Conservation (phyloP, 2,797 vertebrate genomes). For the Oreochromis mossambicus region DNA sequence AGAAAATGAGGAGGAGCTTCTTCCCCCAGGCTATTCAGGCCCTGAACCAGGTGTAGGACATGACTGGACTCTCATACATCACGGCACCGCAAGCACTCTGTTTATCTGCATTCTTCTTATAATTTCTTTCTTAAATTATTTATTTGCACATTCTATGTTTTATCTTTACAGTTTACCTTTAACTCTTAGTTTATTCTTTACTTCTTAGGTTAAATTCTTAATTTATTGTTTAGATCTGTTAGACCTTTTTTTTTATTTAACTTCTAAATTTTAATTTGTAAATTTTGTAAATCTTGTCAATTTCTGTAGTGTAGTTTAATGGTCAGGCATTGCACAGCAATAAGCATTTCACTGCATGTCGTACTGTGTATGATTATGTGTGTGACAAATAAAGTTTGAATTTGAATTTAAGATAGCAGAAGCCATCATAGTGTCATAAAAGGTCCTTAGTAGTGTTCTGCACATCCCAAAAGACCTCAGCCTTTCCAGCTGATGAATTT, state of each 20-base stretch:
- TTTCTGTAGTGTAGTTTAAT: not conserved
- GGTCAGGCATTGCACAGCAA: not conserved
- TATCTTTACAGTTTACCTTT: not conserved
- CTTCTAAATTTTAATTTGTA: not conserved
- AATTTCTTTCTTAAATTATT: not conserved
- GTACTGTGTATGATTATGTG: not conserved
- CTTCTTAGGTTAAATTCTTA: not conserved
- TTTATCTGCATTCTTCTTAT: not conserved
- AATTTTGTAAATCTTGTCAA: not conserved
- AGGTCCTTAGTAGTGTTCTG: not conserved
- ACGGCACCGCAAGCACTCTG: rapidly evolving
- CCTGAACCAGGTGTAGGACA: not conserved
- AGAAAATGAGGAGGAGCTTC: not conserved
- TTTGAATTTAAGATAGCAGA: not conserved
- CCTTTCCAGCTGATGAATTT: not conserved
- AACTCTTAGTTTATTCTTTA: not conserved
- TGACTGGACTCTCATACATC: not conserved
- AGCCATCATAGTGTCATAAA: not conserved
- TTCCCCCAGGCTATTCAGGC: not conserved
- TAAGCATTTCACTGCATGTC: not conserved
- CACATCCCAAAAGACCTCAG: not conserved
- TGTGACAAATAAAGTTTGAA: not conserved
- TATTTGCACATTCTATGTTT: not conserved
- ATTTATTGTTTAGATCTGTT: not conserved
- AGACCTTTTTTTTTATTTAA: not conserved